These are phyloP conservation scores for Ctenopoma multispine DNA, from an alignment of 2,797 vertebrate genomes.

Conservation along the genomic window DNA sequence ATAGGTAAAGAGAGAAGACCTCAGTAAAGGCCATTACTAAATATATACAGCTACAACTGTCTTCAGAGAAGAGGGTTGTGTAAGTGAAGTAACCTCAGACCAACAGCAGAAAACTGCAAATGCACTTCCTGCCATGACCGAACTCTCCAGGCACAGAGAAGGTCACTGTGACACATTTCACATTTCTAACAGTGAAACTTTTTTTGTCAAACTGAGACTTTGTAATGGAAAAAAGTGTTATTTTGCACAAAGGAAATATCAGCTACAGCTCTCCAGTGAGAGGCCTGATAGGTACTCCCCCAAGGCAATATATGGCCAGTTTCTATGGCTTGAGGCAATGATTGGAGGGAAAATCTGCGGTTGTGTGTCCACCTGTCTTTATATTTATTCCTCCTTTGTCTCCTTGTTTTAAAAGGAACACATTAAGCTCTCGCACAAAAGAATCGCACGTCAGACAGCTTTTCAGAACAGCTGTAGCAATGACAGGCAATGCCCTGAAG, in stretches of 20 bases:
- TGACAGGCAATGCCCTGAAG: conserved; percentile 32
- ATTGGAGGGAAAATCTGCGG: conserved; percentile 22
- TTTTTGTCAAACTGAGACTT: conserved; percentile 36
- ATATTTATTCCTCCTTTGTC: conserved; percentile 35
- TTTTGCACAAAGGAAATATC: conserved; percentile 29
- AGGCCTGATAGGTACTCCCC: conserved; percentile 17
- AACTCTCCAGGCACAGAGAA: conserved; percentile 28
- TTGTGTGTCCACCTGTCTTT: conserved; percentile 38
- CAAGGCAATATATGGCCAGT: conserved; percentile 13
- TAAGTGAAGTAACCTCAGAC: background rate
- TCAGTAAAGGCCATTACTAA: background rate
- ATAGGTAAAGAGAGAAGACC: background rate
- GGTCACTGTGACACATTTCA: conserved; percentile 51
- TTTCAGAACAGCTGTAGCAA: conserved; percentile 43
- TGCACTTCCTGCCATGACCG: background rate
- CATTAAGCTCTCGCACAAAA: conserved; percentile 31
- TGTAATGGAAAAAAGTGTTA: conserved; percentile 41
- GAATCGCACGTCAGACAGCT: conserved; percentile 35
- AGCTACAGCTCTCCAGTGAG: conserved; percentile 15
- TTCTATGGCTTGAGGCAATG: conserved; percentile 19
- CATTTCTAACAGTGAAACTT: conserved; percentile 22
- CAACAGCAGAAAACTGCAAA: background rate
- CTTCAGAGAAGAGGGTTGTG: background rate
- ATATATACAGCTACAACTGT: background rate
- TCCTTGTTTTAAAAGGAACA: conserved; percentile 35